A percentile compares a stretch with the other conserved stretches of the same genome.
phyloP scores from a whole-genome alignment of 1,140 invertebrate species.

The Ceratina australensis region DNA sequence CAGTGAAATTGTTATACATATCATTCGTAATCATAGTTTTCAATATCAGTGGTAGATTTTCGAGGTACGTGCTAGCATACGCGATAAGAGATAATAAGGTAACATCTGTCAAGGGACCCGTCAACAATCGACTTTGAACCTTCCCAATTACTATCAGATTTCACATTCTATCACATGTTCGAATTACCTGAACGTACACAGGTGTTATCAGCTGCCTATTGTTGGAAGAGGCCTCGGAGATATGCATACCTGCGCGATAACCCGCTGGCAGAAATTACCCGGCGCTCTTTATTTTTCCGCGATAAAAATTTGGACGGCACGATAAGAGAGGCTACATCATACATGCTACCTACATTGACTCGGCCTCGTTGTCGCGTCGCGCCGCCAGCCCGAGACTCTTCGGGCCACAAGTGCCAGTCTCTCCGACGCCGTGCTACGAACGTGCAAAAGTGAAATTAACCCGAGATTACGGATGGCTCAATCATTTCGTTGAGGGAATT shows the following conservation, averaged over 20 bases:
- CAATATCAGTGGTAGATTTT: too few relatives aligned
- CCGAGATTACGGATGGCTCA: background rate
- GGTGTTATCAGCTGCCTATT: slow-evolving; percentile 8
- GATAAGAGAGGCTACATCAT: slow-evolving; percentile 42
- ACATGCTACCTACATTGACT: background rate
- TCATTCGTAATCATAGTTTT: too few relatives aligned
- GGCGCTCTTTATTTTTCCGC: slow-evolving; percentile 18
- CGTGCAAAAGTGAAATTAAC: slow-evolving; percentile 66
- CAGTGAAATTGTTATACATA: too few relatives aligned
- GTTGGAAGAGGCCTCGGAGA: slow-evolving; percentile 3
- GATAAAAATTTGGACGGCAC: slow-evolving; percentile 57
- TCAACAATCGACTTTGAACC: too few relatives aligned
- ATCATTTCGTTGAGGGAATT: background rate
- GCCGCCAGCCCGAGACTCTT: slow-evolving; percentile 18
- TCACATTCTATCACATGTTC: too few relatives aligned
- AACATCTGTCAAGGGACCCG: too few relatives aligned
- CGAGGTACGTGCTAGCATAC: too few relatives aligned
- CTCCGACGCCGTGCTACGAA: background rate
- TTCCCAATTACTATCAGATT: too few relatives aligned
- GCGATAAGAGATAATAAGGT: too few relatives aligned
- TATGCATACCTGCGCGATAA: slow-evolving; percentile 51
- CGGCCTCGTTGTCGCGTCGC: slow-evolving; percentile 33
- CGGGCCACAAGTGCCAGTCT: slow-evolving; percentile 27
- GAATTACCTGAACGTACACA: too few relatives aligned
- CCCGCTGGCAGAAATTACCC: slow-evolving; percentile 43